Conservation (phyloP, 1,140 invertebrate species). For the Saccostrea echinata region DNA sequence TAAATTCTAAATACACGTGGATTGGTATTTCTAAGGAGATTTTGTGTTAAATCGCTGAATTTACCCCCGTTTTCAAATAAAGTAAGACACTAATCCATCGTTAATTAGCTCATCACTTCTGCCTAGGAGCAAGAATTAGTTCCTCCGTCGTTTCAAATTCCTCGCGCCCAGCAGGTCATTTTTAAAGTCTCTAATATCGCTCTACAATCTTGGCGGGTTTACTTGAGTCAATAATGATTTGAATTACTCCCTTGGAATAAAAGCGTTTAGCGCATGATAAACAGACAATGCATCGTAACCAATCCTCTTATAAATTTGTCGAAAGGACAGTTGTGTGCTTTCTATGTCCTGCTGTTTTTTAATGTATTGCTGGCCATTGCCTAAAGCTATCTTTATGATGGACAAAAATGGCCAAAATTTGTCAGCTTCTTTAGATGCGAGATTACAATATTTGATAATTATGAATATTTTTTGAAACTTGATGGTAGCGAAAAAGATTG, state of each 20-base stretch:
- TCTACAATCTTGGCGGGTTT: constrained; percentile 30
- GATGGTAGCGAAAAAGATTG: too few species aligned
- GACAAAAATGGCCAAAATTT: constrained; percentile 26
- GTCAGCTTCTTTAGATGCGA: background rate
- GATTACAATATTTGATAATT: background rate
- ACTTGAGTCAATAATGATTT: constrained; percentile 30
- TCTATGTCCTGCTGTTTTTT: background rate
- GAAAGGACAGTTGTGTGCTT: constrained; percentile 8
- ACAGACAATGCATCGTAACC: constrained; percentile 31
- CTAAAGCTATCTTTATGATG: constrained; percentile 18
- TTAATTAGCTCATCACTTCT: constrained; percentile 47
- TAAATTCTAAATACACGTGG: constrained; percentile 35
- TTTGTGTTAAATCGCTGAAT: constrained; percentile 31
- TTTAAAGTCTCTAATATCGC: constrained; percentile 27
- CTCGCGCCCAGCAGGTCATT: constrained; percentile 28
- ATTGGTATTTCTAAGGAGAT: constrained; percentile 22
- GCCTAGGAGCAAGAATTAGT: constrained; percentile 25
- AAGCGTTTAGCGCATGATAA: constrained; percentile 34
- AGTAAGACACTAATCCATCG: constrained; percentile 28
- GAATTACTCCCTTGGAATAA: constrained; percentile 35
- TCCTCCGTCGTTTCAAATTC: background rate
- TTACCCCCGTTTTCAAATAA: constrained; percentile 27
- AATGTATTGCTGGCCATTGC: constrained; percentile 1
- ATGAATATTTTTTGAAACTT: background rate
- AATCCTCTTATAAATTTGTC: constrained; percentile 35